These are phyloP conservation scores for Cephus nigrinus DNA, from an alignment of 2,888 invertebrate genomes.

Conservation along the genomic window DNA sequence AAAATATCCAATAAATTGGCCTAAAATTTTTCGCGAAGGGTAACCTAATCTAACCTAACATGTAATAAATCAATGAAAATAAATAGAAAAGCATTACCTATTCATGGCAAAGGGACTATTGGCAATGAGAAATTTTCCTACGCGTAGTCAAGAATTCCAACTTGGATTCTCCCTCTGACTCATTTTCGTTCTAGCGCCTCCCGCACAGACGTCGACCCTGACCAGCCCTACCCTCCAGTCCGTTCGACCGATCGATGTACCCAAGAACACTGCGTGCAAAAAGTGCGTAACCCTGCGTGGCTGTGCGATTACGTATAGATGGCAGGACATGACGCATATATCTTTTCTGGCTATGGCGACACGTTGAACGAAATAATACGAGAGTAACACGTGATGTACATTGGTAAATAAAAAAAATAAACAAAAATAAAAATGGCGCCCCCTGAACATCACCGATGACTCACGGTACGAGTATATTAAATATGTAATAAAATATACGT, in stretches of 20 bases:
- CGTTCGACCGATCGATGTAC: neutral
- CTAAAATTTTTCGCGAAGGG: too few relatives aligned
- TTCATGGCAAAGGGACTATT: too few relatives aligned
- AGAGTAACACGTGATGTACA: neutral
- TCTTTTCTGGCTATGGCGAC: neutral
- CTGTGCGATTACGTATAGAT: neutral
- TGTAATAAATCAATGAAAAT: too few relatives aligned
- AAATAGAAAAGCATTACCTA: too few relatives aligned
- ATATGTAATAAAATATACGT: too few relatives aligned
- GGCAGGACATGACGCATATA: neutral
- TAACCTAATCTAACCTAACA: too few relatives aligned
- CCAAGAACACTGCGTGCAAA: neutral
- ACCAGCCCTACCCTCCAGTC: neutral
- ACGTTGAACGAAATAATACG: neutral
- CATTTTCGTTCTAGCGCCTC: neutral
- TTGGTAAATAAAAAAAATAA: neutral
- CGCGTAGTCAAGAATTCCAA: neutral
- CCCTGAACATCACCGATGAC: too few relatives aligned
- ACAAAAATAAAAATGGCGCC: neutral
- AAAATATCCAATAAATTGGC: neutral
- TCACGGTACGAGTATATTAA: too few relatives aligned
- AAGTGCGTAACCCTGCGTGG: neutral
- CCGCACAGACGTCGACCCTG: neutral
- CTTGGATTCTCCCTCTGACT: neutral
- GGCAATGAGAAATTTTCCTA: too few relatives aligned